These are phyloP conservation scores for Heliconius nattereri DNA, from an alignment of 1,140 invertebrate species.

Conservation along the genomic window DNA sequence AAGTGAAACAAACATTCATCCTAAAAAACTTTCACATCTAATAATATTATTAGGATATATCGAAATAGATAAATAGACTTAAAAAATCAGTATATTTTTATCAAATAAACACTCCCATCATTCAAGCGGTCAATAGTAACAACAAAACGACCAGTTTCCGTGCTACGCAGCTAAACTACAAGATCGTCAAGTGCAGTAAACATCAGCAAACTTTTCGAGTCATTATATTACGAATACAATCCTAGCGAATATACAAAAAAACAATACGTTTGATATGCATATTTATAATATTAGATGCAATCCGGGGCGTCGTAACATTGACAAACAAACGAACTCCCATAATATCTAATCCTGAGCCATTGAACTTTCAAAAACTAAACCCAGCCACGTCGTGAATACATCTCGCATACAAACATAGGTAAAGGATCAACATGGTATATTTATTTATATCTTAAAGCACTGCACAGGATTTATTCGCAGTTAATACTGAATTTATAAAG, in stretches of 20 bases:
- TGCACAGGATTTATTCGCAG: conserved; percentile 46
- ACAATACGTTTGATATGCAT: conserved; percentile 61
- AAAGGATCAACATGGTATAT: conserved; percentile 40
- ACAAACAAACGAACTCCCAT: conserved; percentile 30
- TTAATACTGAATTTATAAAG: conserved; percentile 50
- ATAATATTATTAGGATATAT: too few relatives aligned
- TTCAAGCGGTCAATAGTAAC: not conserved
- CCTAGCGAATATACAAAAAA: conserved; percentile 42
- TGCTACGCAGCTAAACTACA: conserved; percentile 61
- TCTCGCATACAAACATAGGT: conserved; percentile 36
- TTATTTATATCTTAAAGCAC: conserved; percentile 51
- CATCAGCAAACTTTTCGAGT: conserved; percentile 53
- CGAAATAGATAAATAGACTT: too few relatives aligned
- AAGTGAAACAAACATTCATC: too few relatives aligned
- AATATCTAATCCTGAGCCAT: conserved; percentile 55
- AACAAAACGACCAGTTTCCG: conserved; percentile 30
- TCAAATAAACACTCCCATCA: not conserved
- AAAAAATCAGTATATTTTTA: too few relatives aligned
- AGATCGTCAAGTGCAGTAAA: conserved; percentile 54
- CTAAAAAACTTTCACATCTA: too few relatives aligned
- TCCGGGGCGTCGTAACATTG: conserved; percentile 35
- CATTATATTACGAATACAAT: conserved; percentile 36
- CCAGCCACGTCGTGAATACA: conserved; percentile 30
- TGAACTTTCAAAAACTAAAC: conserved; percentile 50
- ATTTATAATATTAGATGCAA: conserved; percentile 39